A percentile compares a stretch with the other conserved stretches of the same genome.
Conservation (phyloP, 1,140 invertebrate genomes). For the Calliopsis andreniformis region DNA sequence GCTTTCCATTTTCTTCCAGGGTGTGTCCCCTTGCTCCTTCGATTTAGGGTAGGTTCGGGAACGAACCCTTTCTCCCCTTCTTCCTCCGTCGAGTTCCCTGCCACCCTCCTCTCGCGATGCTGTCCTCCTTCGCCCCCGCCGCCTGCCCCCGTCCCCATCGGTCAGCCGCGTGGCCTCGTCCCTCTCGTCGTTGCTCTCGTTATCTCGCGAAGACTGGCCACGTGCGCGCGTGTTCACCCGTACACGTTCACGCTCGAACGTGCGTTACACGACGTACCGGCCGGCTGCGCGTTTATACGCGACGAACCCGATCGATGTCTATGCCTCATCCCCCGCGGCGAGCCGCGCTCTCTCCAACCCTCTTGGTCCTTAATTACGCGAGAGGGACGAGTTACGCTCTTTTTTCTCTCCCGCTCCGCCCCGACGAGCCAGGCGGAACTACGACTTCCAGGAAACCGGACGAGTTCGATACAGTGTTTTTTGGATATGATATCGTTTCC, state of each 20-base stretch:
- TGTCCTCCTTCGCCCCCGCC: constrained; percentile 32
- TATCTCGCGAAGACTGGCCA: constrained; percentile 55
- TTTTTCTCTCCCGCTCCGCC: constrained; percentile 21
- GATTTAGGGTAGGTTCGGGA: constrained; percentile 79
- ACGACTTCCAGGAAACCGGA: constrained; percentile 16
- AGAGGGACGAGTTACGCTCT: constrained; percentile 64
- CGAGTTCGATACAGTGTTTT: not conserved
- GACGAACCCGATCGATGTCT: constrained; percentile 76
- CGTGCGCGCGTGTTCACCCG: constrained; percentile 50
- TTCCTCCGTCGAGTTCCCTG: not conserved
- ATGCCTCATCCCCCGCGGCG: constrained; percentile 42
- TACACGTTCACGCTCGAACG: constrained; percentile 46
- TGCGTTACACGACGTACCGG: constrained; percentile 27
- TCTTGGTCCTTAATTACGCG: constrained; percentile 77
- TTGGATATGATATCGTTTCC: no score
- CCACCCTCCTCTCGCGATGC: not conserved
- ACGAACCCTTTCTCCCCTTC: not conserved
- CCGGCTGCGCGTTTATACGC: constrained; percentile 49
- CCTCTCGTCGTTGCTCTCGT: constrained; percentile 16
- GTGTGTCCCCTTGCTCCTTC: constrained; percentile 77
- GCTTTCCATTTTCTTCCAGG: constrained; percentile 74
- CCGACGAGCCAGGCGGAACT: not conserved
- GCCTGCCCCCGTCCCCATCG: constrained; percentile 21
- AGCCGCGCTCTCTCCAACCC: constrained; percentile 29
- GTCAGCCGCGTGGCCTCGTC: constrained; percentile 5